phyloP scores from a whole-genome alignment of 2,888 invertebrate species.

The Malthinus seriepunctatus region DNA sequence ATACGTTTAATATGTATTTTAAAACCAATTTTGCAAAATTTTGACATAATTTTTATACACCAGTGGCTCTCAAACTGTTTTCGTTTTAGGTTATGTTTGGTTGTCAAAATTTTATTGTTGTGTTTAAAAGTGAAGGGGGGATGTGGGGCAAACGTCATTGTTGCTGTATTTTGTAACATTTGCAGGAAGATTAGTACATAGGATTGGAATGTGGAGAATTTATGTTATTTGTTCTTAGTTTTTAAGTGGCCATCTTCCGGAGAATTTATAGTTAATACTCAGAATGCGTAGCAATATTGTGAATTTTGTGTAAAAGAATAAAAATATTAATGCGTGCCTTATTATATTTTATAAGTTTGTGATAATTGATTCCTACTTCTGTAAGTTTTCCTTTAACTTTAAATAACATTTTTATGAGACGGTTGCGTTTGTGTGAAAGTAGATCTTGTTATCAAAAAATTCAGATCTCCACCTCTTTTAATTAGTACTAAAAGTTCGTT shows the following conservation, averaged over 20 bases:
- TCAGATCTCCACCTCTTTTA: constrained; percentile 30
- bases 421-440: constrained; percentile 28
- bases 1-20: background rate
- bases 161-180: too few species aligned
- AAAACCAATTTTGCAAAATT: too few species aligned
- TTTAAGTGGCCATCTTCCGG: constrained; percentile 40
- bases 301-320: constrained; percentile 16
- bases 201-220: constrained; percentile 39
- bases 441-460: constrained; percentile 37
- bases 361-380: constrained; percentile 39
- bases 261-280: constrained; percentile 38
- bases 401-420: constrained; percentile 11
- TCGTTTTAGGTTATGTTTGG: too few species aligned
- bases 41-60: too few species aligned
- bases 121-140: too few species aligned
- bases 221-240: constrained; percentile 32
- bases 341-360: constrained; percentile 5
- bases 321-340: constrained; percentile 21
- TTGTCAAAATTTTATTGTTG: too few species aligned
- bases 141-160: too few species aligned
- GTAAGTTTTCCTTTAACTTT: constrained; percentile 36
- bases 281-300: constrained; percentile 20
- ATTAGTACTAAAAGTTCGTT: constrained; percentile 8
- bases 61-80: too few species aligned
- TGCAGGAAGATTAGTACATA: too few species aligned